phyloP scores from a whole-genome alignment of 92 coral and sea anemone species.

The Meandrina meandrites region DNA sequence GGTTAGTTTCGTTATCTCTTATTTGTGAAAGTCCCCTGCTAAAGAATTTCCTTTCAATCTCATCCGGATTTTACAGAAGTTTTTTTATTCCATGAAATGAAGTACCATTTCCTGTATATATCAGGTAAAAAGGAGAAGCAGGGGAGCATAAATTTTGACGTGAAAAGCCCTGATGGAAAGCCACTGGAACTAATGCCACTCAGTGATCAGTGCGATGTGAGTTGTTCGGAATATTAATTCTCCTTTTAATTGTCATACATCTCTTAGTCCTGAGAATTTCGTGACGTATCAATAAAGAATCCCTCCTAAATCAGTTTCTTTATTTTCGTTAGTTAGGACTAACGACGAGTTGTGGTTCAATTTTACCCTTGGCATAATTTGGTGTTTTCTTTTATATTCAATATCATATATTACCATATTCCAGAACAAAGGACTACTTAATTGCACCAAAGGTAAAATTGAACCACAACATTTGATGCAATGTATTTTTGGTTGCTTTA shows the following conservation, averaged over 20 bases:
- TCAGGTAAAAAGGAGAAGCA: slow-evolving; percentile 6
- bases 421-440: too few species aligned
- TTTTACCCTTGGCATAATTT: too few species aligned
- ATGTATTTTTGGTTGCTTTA: neutral
- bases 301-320: neutral
- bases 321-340: too few species aligned
- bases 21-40: too few species aligned
- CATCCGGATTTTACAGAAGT: too few species aligned
- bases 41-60: too few species aligned
- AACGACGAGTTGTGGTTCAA: too few species aligned
- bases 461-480: too few species aligned
- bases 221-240: neutral
- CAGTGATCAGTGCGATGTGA: slow-evolving; percentile 64
- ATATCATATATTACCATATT: too few species aligned
- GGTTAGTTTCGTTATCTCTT: too few species aligned
- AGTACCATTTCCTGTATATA: neutral
- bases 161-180: slow-evolving; percentile 65
- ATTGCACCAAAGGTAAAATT: too few species aligned
- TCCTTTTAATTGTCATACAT: neutral
- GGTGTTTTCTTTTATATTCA: too few species aligned
- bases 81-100: neutral
- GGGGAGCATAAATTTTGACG: slow-evolving; percentile 47
- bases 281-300: neutral
- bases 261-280: neutral
- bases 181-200: slow-evolving; percentile 51